Percentiles rank a stretch among this genome's conserved stretches.
Conservation (phyloP, 2,797 vertebrate genomes). For the Sciurus vulgaris region DNA sequence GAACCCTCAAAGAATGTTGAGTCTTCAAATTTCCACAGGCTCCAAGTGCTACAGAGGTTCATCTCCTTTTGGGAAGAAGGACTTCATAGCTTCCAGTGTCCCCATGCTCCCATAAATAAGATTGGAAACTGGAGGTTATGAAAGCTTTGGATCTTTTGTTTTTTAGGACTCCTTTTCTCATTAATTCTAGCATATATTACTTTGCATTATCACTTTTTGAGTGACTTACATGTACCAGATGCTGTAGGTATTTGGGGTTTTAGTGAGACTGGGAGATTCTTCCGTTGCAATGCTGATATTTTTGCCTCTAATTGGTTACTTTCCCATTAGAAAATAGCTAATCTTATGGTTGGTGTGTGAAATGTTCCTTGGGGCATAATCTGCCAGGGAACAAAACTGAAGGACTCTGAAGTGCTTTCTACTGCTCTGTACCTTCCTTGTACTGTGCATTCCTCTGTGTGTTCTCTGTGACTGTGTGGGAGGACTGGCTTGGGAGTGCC, state of each 20-base stretch:
- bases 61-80: background rate
- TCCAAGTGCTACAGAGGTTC: background rate
- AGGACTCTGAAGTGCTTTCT: constrained; percentile 37
- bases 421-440: background rate
- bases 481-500: background rate
- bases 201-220: background rate
- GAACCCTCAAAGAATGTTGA: background rate
- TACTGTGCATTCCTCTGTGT: background rate
- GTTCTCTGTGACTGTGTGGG: background rate
- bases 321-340: background rate
- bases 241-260: background rate
- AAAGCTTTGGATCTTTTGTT: background rate
- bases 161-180: background rate
- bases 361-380: background rate
- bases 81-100: background rate
- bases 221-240: background rate
- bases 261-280: background rate
- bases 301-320: background rate
- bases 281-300: background rate
- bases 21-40: background rate
- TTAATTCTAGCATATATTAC: background rate
- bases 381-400: background rate
- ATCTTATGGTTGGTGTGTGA: background rate
- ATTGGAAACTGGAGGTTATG: background rate
- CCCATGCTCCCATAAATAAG: background rate